These are phyloP conservation scores for Mormyrus lacerda DNA, from an alignment of 2,113 vertebrate genomes.

Conservation along the genomic window DNA sequence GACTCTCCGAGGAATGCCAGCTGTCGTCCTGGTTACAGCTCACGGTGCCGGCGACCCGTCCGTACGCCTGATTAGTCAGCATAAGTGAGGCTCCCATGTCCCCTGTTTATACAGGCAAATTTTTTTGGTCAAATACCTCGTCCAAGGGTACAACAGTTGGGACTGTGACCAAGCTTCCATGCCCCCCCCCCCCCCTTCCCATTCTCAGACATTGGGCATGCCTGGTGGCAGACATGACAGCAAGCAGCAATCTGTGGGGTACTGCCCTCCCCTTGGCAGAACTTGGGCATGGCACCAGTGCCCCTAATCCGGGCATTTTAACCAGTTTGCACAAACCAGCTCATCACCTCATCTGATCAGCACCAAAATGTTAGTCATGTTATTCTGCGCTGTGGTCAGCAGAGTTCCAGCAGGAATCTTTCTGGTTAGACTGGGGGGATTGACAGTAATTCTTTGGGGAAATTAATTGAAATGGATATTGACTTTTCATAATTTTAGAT, in stretches of 20 bases:
- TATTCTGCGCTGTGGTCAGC: not conserved
- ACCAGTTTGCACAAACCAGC: not conserved
- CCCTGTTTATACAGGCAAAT: not conserved
- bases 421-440: not conserved
- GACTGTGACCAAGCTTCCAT: not conserved
- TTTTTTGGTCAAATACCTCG: not conserved
- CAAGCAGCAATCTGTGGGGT: not conserved
- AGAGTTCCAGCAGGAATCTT: not conserved
- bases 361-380: not conserved
- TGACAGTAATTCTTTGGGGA: not conserved
- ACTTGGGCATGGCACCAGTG: not conserved
- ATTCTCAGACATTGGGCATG: not conserved
- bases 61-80: not conserved
- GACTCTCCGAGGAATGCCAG: not conserved
- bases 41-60: not conserved
- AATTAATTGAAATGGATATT: not conserved
- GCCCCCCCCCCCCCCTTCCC: not conserved
- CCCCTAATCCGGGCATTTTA: not conserved
- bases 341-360: not conserved
- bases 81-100: not conserved
- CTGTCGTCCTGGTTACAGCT: not conserved
- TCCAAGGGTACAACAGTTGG: not conserved
- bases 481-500: not conserved
- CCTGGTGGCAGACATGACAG: not conserved
- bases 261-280: not conserved